Evolutionary conservation across 1,140 invertebrate species (phyloP), one percentile per base, ranked within the genome.

Genomic region (Papilio polytes): DNA sequence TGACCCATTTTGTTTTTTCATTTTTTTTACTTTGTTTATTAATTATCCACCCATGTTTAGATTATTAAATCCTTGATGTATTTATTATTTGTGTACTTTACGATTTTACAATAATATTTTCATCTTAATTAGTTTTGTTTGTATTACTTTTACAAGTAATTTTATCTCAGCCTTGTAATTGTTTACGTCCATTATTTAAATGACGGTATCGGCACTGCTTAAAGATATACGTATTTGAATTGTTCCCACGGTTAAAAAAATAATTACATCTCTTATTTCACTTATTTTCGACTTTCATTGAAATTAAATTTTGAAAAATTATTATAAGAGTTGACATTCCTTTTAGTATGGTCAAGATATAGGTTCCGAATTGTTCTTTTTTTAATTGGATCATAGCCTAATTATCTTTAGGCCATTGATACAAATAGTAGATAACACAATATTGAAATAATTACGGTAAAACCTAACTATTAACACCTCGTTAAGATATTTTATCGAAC

Each of bases 241-340:
- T 56, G 53, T 63, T 63, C 59, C 59, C 59, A 63, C 59, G 59
- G 20, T 12, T 26, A 31, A 63, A 26, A 63, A 63, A 63, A 13
- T 63, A 63, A 63, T 26, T 26, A 22, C 20, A 13, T 63, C 26
- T 63, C 12, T 22, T 63, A 26, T 63, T 26, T 63, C 8, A 26
- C 46, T 48, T 48, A 48, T 13, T 48, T 48, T 48, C 3, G 12
- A 13, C 46, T 13, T 15, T 15, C 1, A 8, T 41, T 48, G 13
- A 48, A 13, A 48, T 48, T 2, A 15, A 48, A 12, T 15, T 48
- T 41, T 41, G 36, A 8, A 48, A 48, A 13, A 48, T 48, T 15
- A 36, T 26, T 26, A 13, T 0, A 48, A 48, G 46, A 13, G 46
- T 26, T 26, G 2, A 26, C 26, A 26, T 2, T 10, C 4, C 12